phyloP scores from a whole-genome alignment of 1,140 invertebrate genomes.

The Dendrolimus kikuchii region DNA sequence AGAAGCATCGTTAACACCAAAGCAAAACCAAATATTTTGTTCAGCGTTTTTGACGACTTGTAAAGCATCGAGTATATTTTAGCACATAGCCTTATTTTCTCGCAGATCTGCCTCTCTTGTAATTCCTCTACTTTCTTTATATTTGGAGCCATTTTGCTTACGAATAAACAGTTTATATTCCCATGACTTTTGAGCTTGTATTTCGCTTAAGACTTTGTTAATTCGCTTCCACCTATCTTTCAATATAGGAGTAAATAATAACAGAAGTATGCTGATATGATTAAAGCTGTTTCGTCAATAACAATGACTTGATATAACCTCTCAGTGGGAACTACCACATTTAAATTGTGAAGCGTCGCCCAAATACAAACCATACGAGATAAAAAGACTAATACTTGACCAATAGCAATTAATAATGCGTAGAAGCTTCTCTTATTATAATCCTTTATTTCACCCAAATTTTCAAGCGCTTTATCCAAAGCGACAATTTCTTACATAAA shows the following conservation, averaged over 20 bases:
- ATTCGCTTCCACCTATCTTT: slow-evolving; percentile 26
- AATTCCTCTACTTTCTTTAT: slow-evolving; percentile 17
- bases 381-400: slow-evolving; percentile 18
- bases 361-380: slow-evolving; percentile 29
- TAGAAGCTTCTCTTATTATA: slow-evolving; percentile 17
- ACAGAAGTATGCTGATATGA: slow-evolving; percentile 28
- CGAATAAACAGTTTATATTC: slow-evolving; percentile 27
- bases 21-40: slow-evolving; percentile 35
- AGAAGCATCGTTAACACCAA: slow-evolving; percentile 28
- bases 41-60: slow-evolving; percentile 18
- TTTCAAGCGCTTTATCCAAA: slow-evolving; percentile 29
- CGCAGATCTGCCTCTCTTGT: slow-evolving; percentile 29
- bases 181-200: slow-evolving; percentile 20
- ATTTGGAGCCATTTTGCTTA: slow-evolving; percentile 14
- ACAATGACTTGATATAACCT: slow-evolving; percentile 34
- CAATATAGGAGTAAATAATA: slow-evolving; percentile 24
- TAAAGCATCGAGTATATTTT: slow-evolving; percentile 38
- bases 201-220: slow-evolving; percentile 30
- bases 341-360: slow-evolving; percentile 17
- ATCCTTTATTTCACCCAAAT: slow-evolving; percentile 24
- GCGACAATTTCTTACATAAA: slow-evolving; percentile 26
- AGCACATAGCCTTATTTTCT: slow-evolving; percentile 38
- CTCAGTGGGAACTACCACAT: slow-evolving; percentile 19
- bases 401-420: slow-evolving; percentile 15
- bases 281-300: slow-evolving; percentile 26